Evolutionary conservation across 2,113 vertebrate genomes (phyloP), one percentile per base, ranked within the genome.

Genomic region (Labeo rohita): DNA sequence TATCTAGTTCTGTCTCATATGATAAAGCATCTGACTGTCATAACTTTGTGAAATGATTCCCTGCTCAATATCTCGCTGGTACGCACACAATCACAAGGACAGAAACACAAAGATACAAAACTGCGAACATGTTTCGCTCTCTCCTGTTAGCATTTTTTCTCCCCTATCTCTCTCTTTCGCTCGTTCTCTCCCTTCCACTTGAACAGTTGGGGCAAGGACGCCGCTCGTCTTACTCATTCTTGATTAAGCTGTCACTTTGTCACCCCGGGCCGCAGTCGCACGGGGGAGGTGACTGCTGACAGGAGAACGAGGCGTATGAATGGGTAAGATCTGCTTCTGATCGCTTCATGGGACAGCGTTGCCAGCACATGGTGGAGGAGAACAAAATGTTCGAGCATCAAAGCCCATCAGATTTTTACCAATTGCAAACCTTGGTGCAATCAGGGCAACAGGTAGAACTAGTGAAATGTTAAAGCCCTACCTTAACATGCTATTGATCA

Each of bases 211-310:
- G 91, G 87, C 92, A 94, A 95, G 93, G 93, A 92, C 94, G 91
- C 89, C 85, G 85, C 90, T 86, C 66, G 90, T 92, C 92, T 95
- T 93, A 94, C 90, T 94, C 93, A 95, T 90, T 83, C 91, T 92
- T 89, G 93, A 93, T 91, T 92, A 90, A 93, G 93, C 90, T 92
- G 94, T 94, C 92, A 93, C 91, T 91, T 90, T 94, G 92, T 93
- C 94, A 93, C 93, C 91, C 91, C 91, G 23, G 91, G 92, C 92
- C 36, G 47, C 89, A 91, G 90, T 86, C 87, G 91, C 89, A 89
- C 87, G 92, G 93, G 92, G 93, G 92, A 94, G 93, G 93, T 77
- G 49, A 54, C 15, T 77, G 73, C 73, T 92, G 92, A 92, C 90
- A 92, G 85, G 90, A 92, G 93, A 90, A 90, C 88, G 92, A 89